phyloP scores from a whole-genome alignment of 1,140 invertebrate species.

The Platorchestia sp. region DNA sequence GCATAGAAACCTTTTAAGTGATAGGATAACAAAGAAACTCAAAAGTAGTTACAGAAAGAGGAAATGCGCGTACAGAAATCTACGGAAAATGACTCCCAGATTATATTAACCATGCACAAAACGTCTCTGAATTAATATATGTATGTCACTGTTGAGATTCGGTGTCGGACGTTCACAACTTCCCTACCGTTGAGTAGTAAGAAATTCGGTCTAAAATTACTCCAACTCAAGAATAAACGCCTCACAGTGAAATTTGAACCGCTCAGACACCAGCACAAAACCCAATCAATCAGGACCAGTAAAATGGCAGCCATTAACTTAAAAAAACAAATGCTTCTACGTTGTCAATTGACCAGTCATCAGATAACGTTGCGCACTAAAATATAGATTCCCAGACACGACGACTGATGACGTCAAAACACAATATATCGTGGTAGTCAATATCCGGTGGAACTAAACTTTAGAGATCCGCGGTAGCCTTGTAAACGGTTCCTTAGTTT shows the following conservation, averaged over 20 bases:
- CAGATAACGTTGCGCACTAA: neutral
- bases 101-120: neutral
- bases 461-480: neutral
- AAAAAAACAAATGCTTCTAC: neutral
- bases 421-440: neutral
- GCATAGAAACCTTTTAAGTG: too few species aligned
- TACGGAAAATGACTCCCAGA: neutral
- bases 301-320: neutral
- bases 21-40: neutral
- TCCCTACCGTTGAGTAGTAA: neutral
- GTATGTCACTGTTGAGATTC: too few species aligned
- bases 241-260: neutral
- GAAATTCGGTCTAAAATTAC: neutral
- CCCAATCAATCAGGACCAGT: neutral
- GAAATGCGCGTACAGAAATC: neutral
- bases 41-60: neutral
- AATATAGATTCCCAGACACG: neutral
- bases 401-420: neutral
- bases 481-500: neutral
- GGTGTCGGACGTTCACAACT: neutral
- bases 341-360: neutral
- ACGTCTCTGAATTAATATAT: too few species aligned
- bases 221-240: neutral
- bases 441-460: neutral
- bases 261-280: neutral